phyloP scores from a whole-genome alignment of 53 echinoderm and acorn worm genomes.

The Hippasteria phrygiana region DNA sequence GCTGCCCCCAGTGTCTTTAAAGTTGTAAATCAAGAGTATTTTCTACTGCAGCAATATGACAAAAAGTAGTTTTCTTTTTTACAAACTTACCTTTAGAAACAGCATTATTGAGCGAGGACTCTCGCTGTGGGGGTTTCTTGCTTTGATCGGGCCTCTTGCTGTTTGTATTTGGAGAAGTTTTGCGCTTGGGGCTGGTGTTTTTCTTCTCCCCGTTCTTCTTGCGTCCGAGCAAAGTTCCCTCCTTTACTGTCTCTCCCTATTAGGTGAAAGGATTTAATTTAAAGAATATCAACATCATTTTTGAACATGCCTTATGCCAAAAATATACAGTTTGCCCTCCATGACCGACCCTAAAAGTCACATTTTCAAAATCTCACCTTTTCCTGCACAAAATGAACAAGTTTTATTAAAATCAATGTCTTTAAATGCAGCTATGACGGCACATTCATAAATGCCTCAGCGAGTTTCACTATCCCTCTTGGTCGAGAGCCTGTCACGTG shows the following conservation, averaged over 20 bases:
- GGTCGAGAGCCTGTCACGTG: too few relatives aligned
- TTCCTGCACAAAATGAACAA: too few relatives aligned
- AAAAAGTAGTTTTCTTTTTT: too few relatives aligned
- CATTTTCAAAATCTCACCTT: too few relatives aligned
- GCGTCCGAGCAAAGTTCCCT: slow-evolving; percentile 26
- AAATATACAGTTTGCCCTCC: background rate
- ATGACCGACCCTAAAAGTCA: too few relatives aligned
- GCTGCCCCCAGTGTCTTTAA: too few relatives aligned
- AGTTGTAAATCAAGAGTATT: too few relatives aligned
- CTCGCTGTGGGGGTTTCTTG: slow-evolving; percentile 4
- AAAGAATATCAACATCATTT: background rate
- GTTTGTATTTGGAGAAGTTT: slow-evolving; percentile 9
- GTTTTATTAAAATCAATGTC: too few relatives aligned
- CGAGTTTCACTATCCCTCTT: too few relatives aligned
- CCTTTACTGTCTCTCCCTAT: slow-evolving; percentile 42
- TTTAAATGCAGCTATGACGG: too few relatives aligned
- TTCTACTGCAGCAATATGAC: too few relatives aligned
- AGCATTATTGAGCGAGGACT: slow-evolving; percentile 8
- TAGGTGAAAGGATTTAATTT: background rate
- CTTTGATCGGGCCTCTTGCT: background rate
- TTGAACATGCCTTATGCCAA: background rate
- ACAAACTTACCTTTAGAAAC: slow-evolving; percentile 17
- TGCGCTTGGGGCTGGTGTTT: slow-evolving; percentile 35
- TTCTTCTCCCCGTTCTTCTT: slow-evolving; percentile 30
- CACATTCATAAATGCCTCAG: too few relatives aligned